Evolutionary conservation across 2,888 invertebrate genomes (phyloP).

Genomic region (Brenthis hecate): DNA sequence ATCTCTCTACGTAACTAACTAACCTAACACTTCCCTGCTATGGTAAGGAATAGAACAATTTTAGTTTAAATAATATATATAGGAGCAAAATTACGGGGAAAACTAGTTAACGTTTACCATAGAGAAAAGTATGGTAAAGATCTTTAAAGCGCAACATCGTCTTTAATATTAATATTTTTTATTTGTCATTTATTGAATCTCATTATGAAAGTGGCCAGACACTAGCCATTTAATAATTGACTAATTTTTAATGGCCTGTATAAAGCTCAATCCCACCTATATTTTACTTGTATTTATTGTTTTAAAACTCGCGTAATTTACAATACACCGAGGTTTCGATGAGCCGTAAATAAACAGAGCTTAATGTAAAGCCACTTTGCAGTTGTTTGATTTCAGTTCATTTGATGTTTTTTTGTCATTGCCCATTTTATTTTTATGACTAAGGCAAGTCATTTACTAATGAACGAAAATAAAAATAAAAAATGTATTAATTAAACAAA

Average conservation of each 20-base stretch:
- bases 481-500: too few relatives aligned
- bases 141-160: too few relatives aligned
- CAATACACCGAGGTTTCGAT: constrained; percentile 58
- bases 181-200: background rate
- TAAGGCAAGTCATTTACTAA: too few relatives aligned
- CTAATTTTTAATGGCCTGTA: constrained; percentile 66
- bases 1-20: too few relatives aligned
- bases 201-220: background rate
- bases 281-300: constrained; percentile 66
- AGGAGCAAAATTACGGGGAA: too few relatives aligned
- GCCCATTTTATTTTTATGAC: background rate
- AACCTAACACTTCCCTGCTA: too few relatives aligned
- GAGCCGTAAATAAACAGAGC: constrained; percentile 66
- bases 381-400: constrained; percentile 58
- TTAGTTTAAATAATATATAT: too few relatives aligned
- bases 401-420: constrained; percentile 19
- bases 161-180: too few relatives aligned
- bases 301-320: constrained; percentile 67
- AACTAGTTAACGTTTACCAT: too few relatives aligned
- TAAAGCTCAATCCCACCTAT: constrained; percentile 62
- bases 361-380: constrained; percentile 60
- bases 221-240: constrained; percentile 46
- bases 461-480: too few relatives aligned
- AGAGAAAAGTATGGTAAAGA: too few relatives aligned
- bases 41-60: too few relatives aligned